Evolutionary conservation across 2,113 vertebrate genomes (phyloP).

Genomic region (Prunella himalayana): DNA sequence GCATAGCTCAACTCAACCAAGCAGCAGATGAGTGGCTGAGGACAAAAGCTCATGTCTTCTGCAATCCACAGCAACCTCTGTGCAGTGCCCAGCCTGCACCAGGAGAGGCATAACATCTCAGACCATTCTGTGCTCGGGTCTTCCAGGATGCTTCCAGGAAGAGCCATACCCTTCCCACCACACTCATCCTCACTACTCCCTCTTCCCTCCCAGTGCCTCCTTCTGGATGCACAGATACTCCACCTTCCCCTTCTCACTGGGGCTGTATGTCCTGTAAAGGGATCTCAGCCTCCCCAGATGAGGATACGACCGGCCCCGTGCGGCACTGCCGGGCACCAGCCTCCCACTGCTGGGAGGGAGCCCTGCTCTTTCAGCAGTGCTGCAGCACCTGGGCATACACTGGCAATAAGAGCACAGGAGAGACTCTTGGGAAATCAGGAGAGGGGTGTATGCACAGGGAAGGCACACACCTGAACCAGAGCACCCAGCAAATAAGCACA

Average conservation of each 20-base stretch:
- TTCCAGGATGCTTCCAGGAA: background rate
- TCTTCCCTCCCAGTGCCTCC: background rate
- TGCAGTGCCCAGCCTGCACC: background rate
- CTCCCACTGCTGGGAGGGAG: background rate
- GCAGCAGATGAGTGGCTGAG: background rate
- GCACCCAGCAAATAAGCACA: background rate
- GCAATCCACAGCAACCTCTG: background rate
- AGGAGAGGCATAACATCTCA: background rate
- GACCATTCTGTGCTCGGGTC: background rate
- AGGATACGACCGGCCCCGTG: accelerated
- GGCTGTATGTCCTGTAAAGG: background rate
- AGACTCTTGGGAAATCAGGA: background rate
- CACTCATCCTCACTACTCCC: background rate
- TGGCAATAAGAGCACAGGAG: background rate
- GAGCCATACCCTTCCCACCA: background rate
- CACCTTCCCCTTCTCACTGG: background rate
- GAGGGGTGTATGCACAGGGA: background rate
- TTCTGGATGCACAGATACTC: background rate
- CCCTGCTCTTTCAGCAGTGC: background rate
- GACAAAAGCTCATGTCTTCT: background rate
- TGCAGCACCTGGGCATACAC: background rate
- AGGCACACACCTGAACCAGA: background rate
- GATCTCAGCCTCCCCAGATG: background rate
- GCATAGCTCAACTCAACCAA: background rate
- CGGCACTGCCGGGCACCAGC: background rate